Evolutionary conservation across 2,113 vertebrate species (phyloP).

Genomic region (Oenanthe oenanthe): DNA sequence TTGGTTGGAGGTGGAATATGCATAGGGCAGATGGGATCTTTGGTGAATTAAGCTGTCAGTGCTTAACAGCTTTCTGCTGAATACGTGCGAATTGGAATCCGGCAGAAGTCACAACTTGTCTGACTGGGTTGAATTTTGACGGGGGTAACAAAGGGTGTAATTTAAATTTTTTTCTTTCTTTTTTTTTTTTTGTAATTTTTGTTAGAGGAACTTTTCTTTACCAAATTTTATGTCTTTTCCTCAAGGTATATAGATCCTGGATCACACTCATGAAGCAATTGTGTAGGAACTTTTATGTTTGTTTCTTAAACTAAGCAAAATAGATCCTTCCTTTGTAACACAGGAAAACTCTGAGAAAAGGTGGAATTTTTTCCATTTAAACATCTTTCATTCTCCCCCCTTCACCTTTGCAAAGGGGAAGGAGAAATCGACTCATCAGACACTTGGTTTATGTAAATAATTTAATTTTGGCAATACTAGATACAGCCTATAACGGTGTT

Average conservation of each 20-base stretch:
- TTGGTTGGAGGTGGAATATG: constrained; percentile 24
- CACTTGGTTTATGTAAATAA: background rate
- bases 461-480: background rate
- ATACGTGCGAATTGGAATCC: background rate
- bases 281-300: background rate
- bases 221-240: background rate
- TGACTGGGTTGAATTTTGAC: background rate
- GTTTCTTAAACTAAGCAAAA: background rate
- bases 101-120: background rate
- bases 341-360: background rate
- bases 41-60: constrained; percentile 21
- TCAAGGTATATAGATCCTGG: background rate
- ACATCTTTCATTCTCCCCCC: background rate
- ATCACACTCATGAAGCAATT: background rate
- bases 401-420: background rate
- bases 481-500: background rate
- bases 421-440: background rate
- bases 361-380: background rate
- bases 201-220: background rate
- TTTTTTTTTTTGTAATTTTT: background rate
- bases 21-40: background rate
- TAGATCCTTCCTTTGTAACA: background rate
- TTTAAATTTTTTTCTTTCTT: background rate
- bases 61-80: constrained; percentile 3
- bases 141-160: background rate